Evolutionary conservation across 2,888 invertebrate genomes (phyloP), one percentile per base, ranked within the genome.

Genomic region (Cinara cedri): DNA sequence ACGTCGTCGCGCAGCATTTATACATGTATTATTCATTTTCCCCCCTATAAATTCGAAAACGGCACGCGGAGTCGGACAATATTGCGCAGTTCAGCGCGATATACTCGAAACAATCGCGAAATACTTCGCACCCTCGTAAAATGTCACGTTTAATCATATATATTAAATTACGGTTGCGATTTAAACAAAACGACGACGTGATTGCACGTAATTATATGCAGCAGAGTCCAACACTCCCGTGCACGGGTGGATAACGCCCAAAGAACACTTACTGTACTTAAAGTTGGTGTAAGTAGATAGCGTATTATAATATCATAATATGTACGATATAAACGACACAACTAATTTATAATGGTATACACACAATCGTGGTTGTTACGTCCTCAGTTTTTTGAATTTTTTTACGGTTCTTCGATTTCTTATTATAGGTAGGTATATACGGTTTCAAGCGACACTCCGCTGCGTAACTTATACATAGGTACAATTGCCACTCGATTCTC

Each of bases 81-180:
- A 26, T 14, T 16, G 26, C 46, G 13, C 71, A 6, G 42, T 34
- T 54, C 26, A 51, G 21, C n/a, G n/a, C n/a, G n/a, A 3, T 34
- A 34, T 34, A 34, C 34, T 54, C 10, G 57, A 46, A 57, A 60
- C 46, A 57, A 19, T 16, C 0, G 57, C 13, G n/a, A 72, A 72
- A 72, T 57, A 72, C 57, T 72, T 60, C 46, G 57, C 57, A 24
- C 44, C 57, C 57, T 54, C 46, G n/a, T 46, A 19, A 60, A 72
- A 46, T 24, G 6, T 34, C 44, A 11, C 10, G n/a, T 44, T 16
- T 55, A 55, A 54, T 19, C 3, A 54, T 54, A 57, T 71, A 57
- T 46, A 57, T 57, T 46, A 72, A 60, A 34, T 34, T 4, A 34
- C 34, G 3, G 34, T 34, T 72, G 13, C 72, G 44, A 44, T 71